phyloP scores from a whole-genome alignment of 1,140 invertebrate species.

The Pantala flavescens region DNA sequence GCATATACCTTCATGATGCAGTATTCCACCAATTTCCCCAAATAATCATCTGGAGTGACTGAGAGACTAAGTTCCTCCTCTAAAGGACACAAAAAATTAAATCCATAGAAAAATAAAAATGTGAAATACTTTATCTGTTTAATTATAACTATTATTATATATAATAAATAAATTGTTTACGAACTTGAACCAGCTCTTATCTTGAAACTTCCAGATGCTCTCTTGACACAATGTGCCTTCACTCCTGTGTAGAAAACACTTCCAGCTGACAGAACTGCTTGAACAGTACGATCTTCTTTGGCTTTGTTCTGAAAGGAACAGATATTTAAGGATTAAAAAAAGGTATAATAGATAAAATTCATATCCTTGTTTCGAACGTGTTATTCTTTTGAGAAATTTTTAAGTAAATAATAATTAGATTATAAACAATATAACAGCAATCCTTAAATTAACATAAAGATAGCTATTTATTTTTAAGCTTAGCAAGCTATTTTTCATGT shows the following conservation, averaged over 20 bases:
- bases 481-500: too few relatives aligned
- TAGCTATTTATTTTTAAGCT: too few relatives aligned
- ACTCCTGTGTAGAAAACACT: constrained; percentile 71
- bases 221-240: constrained; percentile 54
- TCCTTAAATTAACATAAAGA: too few relatives aligned
- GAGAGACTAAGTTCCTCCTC: constrained; percentile 48
- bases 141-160: too few relatives aligned
- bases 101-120: too few relatives aligned
- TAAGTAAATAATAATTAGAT: too few relatives aligned
- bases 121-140: too few relatives aligned
- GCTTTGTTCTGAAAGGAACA: constrained; percentile 44
- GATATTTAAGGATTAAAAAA: too few relatives aligned
- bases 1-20: constrained; percentile 61
- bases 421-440: too few relatives aligned
- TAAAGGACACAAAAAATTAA: constrained; percentile 25
- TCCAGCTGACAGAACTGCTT: constrained; percentile 49
- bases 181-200: constrained; percentile 47
- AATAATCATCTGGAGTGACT: constrained; percentile 51
- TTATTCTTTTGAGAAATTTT: too few relatives aligned
- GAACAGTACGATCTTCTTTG: constrained; percentile 47
- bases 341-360: too few relatives aligned
- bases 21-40: constrained; percentile 61
- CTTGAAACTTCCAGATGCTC: constrained; percentile 49
- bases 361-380: too few relatives aligned
- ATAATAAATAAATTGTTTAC: constrained; percentile 18